phyloP scores from a whole-genome alignment of 1,140 invertebrate genomes.

The Brachionus rubens region DNA sequence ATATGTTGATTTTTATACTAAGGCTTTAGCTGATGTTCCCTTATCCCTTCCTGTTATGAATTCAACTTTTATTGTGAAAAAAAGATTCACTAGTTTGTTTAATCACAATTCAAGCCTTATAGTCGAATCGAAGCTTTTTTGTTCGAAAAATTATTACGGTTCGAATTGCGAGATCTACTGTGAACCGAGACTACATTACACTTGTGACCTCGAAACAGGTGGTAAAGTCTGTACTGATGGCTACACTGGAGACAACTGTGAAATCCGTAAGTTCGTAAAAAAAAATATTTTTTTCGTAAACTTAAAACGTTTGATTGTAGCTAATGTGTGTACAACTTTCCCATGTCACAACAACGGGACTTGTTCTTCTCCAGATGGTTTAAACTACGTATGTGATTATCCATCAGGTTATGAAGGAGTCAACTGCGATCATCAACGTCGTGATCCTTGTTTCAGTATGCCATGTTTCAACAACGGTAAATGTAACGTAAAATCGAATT shows the following conservation, averaged over 20 bases:
- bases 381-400: slow-evolving; percentile 67
- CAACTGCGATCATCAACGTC: slow-evolving; percentile 67
- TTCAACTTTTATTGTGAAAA: background rate
- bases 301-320: background rate
- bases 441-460: slow-evolving; percentile 40
- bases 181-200: background rate
- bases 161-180: slow-evolving; percentile 25
- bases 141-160: slow-evolving; percentile 30
- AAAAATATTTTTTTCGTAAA: background rate
- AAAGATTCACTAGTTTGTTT: slow-evolving; percentile 33
- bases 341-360: slow-evolving; percentile 46
- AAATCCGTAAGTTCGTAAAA: slow-evolving; percentile 4
- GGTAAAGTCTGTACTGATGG: slow-evolving; percentile 23
- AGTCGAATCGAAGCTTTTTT: slow-evolving; percentile 26
- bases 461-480: slow-evolving; percentile 44
- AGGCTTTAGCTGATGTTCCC: slow-evolving; percentile 36
- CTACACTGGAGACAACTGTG: slow-evolving; percentile 20
- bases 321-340: background rate
- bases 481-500: too few species aligned
- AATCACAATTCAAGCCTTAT: slow-evolving; percentile 27
- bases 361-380: background rate
- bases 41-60: background rate
- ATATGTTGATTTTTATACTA: slow-evolving; percentile 42
- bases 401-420: slow-evolving; percentile 69
- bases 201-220: slow-evolving; percentile 28